Evolutionary conservation across 64 coral and sea anemone species (phyloP), one percentile per base, ranked within the genome.

Genomic region (Montipora capricornis): DNA sequence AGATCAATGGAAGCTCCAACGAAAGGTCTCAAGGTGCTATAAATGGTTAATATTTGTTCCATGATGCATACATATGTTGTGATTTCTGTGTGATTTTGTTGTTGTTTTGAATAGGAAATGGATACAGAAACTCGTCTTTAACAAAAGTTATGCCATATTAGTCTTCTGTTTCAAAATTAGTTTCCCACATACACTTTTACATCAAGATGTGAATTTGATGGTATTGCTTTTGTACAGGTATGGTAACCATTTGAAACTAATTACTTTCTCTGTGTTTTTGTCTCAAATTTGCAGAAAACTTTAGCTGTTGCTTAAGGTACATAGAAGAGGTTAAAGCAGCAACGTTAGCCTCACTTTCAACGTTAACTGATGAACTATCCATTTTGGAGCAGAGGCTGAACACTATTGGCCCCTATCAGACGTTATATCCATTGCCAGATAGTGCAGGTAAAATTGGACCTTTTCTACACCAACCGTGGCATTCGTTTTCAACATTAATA

Each of bases 391-490:
- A 57, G 20, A 81, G 50, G 20, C 12, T 81, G 12, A 49, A 60
- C 9, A 8, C 19, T 59, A 13, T 81, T 81, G 53, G 8, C 2
- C 24, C 53, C 20, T 17, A 60, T 29, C 9, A 26, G 3, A 13
- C 7, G 20, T 15, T 16, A 24, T 81, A 81, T 81, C 79, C 79
- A 81, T 59, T 59, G 8, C 79, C 17, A 81, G 79, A 81, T 24
- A 81, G 52, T 59, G 79, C 79, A 81, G 79, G 79, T 81, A 60
- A 6, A 57, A 11, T 57, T 57, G 37, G 37, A 37, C 37, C 37
- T 37, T 37, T 2, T 37, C 0, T 37, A 37, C 37, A 37, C 0
- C 37, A 37, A 37, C 29, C 29, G 26, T 26, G 26, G 26, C 26
- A 26, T 26, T 26, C 26, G 26, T 26, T 26, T 26, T 26, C 26